Percentiles rank a stretch among this genome's conserved stretches.
Evolutionary conservation across 2,888 invertebrate genomes (phyloP).

Genomic region (Stenoptilia bipunctidactyla): DNA sequence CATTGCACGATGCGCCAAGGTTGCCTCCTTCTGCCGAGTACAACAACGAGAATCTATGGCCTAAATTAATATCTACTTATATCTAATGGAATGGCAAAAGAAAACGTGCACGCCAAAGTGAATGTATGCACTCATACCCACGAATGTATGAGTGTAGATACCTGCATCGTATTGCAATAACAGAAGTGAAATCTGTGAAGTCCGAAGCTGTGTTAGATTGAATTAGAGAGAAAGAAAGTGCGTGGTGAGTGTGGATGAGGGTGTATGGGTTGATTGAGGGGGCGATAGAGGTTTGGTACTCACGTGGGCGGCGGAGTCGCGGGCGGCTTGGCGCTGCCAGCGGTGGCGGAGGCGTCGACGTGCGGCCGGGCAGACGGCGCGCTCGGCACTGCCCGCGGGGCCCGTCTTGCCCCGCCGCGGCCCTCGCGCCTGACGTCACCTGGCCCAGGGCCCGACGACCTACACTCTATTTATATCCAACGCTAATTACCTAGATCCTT

Average conservation of each 20-base stretch:
- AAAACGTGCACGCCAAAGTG: constrained; percentile 1
- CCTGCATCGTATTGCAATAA: constrained; percentile 18
- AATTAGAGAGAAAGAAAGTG: constrained; percentile 28
- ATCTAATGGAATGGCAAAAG: constrained; percentile 6
- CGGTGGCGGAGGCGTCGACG: constrained; percentile 28
- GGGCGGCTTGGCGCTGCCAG: constrained; percentile 18
- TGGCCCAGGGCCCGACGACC: constrained; percentile 66
- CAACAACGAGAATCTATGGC: constrained; percentile 34
- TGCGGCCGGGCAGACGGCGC: constrained; percentile 65
- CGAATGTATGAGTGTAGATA: background rate
- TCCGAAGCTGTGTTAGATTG: constrained; percentile 40
- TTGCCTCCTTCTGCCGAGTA: constrained; percentile 52
- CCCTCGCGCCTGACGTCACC: constrained; percentile 66
- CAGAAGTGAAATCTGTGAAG: constrained; percentile 56
- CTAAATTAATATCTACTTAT: constrained; percentile 13
- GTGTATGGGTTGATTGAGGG: constrained; percentile 23
- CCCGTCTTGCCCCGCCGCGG: constrained; percentile 69
- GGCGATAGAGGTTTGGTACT: constrained; percentile 20
- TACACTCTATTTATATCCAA: constrained; percentile 65
- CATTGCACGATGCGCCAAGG: constrained; percentile 72
- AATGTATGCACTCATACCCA: constrained; percentile 9
- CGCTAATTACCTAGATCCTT: constrained; percentile 66
- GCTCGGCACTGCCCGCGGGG: constrained; percentile 69
- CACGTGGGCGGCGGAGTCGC: constrained; percentile 7
- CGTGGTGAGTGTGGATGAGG: constrained; percentile 8